Conservation (phyloP, 1,140 invertebrate species). For the Subanguina moxae region DNA sequence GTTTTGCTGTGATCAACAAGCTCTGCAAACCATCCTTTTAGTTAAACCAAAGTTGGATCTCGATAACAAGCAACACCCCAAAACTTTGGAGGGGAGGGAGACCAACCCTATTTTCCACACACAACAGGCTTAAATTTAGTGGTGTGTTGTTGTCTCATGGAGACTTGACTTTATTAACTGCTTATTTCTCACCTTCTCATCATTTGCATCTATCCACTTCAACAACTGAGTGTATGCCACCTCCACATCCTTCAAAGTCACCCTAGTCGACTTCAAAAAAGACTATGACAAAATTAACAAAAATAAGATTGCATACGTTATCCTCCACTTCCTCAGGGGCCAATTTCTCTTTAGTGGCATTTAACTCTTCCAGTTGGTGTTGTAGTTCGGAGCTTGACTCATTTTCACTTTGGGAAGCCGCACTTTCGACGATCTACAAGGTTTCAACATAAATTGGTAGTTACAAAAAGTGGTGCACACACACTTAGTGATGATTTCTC, state of each 20-base stretch:
- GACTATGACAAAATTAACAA: not conserved
- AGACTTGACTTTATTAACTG: not conserved
- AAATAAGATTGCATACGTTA: not conserved
- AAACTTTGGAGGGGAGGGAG: no score
- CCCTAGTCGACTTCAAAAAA: not conserved
- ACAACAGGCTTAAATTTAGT: no score
- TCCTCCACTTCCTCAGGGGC: not conserved
- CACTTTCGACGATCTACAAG: not conserved
- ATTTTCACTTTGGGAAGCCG: conserved; percentile 3
- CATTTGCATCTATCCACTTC: conserved; percentile 29
- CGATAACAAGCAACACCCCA: no score
- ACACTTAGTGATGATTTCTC: no score
- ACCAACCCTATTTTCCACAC: no score
- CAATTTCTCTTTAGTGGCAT: not conserved
- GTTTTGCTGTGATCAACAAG: conserved; percentile 74
- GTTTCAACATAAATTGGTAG: no score
- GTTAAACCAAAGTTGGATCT: no score
- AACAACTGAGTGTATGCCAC: conserved; percentile 22
- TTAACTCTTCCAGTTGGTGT: conserved; percentile 18
- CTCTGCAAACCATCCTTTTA: conserved; percentile 62
- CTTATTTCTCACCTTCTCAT: conserved; percentile 19
- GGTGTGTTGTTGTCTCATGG: not conserved
- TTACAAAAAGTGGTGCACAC: no score
- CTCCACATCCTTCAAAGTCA: conserved; percentile 24
- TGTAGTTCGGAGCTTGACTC: not conserved